Evolutionary conservation across 2,113 vertebrate genomes (phyloP).

Genomic region (Oreochromis spilurus): DNA sequence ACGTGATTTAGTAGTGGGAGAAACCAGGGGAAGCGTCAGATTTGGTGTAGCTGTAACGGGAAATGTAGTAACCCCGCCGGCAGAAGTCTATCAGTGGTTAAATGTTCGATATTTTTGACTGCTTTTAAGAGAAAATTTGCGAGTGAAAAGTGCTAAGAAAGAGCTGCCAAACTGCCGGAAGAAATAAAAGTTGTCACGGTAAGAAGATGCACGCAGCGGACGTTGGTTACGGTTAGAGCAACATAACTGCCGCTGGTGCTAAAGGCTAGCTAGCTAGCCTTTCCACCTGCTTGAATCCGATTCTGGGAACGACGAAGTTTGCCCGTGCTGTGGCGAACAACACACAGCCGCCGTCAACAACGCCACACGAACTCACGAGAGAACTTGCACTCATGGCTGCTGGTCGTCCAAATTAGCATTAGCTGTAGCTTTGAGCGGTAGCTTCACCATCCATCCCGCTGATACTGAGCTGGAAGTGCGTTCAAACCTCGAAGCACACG

Average conservation of each 20-base stretch:
- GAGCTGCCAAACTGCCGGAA: neutral
- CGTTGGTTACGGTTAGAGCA: neutral
- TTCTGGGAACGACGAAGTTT: neutral
- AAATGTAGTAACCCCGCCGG: neutral
- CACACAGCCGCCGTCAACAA: neutral
- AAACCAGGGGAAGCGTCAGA: neutral
- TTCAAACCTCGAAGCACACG: neutral
- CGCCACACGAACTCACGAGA: neutral
- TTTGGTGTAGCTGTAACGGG: neutral
- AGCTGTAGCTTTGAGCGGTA: constrained; percentile 29
- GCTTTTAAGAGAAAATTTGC: fast-evolving
- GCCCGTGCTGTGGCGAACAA: neutral
- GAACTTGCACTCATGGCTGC: neutral
- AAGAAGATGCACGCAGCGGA: neutral
- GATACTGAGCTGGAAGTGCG: constrained; percentile 9
- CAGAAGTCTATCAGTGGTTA: neutral
- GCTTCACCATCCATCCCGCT: neutral
- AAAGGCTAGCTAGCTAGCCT: constrained; percentile 22
- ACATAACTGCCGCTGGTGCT: neutral
- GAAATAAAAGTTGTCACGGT: neutral
- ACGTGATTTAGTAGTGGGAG: neutral
- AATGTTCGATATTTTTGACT: neutral
- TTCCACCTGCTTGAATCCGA: constrained; percentile 13
- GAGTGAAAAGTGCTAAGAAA: neutral
- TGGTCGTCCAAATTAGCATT: constrained; percentile 36